Base-by-base conservation (phyloP, 2,113 vertebrate genomes). In the Haemorhous mexicanus region DNA sequence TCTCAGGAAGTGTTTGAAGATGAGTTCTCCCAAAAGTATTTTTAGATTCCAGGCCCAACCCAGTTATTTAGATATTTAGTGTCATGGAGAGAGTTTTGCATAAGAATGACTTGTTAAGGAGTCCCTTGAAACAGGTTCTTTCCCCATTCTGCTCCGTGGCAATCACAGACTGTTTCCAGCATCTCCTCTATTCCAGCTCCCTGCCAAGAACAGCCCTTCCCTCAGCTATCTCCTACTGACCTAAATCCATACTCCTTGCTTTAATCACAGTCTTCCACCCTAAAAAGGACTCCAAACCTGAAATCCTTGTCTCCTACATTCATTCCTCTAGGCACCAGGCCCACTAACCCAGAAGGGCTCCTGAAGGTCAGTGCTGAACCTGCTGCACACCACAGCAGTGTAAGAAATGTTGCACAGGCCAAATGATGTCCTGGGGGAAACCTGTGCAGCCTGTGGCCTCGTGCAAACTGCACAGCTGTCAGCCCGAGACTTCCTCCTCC, bases 381-480 rank as follows among this genome's bases (percentile, higher is more conserved):
- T 59, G 87, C 93, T 61, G 28, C 79, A 49, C 68, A 35, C 1
- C 2, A 37, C 79, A 64, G 14, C 68, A 41, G n/a, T 9, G 3
- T 15, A 86, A 84, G 11, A 84, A 49, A 32, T 7, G n/a, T 37
- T 68, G 68, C 30, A n/a, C 61, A 32, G 76, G 55, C 84, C 94
- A 92, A 94, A 91, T 30, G 22, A 90, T 16, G 64, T 82, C 94
- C 94, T 81, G 16, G 0, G 94, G 88, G 92, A 95, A 94, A 52
- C 17, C 68, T 26, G 7, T 1, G 16, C 50, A 68, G 77, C 59
- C 86, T 4, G 0, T 64, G 74, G 95, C 84, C 82, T 52, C 30
- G 58, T 39, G n/a, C 3, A 1, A 50, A 20, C 27, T 21, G 64
- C 56, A 69, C 75, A 93, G 83, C 93, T 95, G 94, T 56, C 90